A percentile compares a stretch with the other conserved stretches of the same genome.
phyloP scores from a whole-genome alignment of 1,140 invertebrate species.

The Bombus terrestris region DNA sequence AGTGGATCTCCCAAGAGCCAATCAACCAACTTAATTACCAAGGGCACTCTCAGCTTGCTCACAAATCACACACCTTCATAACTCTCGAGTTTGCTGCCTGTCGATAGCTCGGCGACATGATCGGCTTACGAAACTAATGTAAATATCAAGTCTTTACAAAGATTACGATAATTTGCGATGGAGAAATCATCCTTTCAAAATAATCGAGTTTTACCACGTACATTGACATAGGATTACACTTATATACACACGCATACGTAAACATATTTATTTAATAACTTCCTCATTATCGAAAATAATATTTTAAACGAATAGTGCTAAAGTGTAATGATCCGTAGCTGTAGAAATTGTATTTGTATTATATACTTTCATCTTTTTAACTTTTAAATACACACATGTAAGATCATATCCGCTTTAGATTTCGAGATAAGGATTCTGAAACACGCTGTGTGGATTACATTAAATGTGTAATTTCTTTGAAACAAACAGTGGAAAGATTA shows the following conservation, averaged over 20 bases:
- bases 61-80: constrained; percentile 13
- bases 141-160: not conserved
- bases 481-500: not conserved
- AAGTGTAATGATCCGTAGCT: too few species aligned
- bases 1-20: constrained; percentile 8
- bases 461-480: not conserved
- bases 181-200: not conserved
- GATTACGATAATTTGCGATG: not conserved
- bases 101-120: not conserved
- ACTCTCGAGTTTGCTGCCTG: not conserved
- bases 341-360: too few species aligned
- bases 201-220: not conserved
- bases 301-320: too few species aligned
- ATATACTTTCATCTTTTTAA: too few species aligned
- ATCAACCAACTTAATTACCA: constrained; percentile 10
- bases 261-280: too few species aligned
- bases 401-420: too few species aligned
- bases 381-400: too few species aligned
- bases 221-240: not conserved
- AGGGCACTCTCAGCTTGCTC: constrained; percentile 8
- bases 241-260: too few species aligned
- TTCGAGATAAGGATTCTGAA: too few species aligned
- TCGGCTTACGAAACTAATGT: not conserved
- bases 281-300: too few species aligned
- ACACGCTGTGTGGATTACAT: not conserved